Evolutionary conservation across 2,113 vertebrate species (phyloP).

Genomic region (Acrocephalus arundinaceus): DNA sequence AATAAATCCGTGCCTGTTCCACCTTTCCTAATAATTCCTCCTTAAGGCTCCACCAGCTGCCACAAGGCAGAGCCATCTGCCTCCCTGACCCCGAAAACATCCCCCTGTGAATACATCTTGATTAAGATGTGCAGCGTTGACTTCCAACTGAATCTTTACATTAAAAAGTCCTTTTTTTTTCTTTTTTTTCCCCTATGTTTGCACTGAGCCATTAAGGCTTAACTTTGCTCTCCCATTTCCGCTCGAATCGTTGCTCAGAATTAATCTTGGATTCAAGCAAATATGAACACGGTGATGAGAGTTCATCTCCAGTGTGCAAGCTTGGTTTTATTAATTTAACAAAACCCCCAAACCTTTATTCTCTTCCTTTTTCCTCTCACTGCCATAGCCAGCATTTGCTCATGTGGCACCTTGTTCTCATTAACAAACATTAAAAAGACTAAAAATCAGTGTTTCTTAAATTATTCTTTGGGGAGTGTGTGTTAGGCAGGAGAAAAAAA

Average conservation of each 20-base stretch:
- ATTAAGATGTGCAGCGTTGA: conserved; percentile 37
- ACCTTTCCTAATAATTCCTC: not conserved
- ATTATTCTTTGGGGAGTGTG: not conserved
- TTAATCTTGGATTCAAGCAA: not conserved
- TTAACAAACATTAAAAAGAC: not conserved
- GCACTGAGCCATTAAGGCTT: not conserved
- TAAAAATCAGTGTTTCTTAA: not conserved
- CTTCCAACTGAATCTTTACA: not conserved
- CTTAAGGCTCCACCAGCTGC: conserved; percentile 37
- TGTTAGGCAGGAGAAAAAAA: not conserved
- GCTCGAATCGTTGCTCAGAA: not conserved
- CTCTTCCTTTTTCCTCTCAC: not conserved
- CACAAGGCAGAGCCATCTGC: conserved; percentile 38
- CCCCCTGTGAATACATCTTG: not conserved
- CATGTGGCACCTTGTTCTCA: not conserved
- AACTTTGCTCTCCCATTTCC: not conserved
- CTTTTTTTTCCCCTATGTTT: not conserved
- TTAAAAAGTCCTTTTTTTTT: not conserved
- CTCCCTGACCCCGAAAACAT: conserved; percentile 27
- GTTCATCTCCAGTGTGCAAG: not conserved
- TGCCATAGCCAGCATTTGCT: fast-evolving
- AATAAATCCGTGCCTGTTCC: not conserved
- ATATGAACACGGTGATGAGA: not conserved
- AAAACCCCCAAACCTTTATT: not conserved
- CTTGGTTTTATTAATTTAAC: not conserved